Base-by-base conservation (phyloP, 2,888 invertebrate species). In the Nebria salina region DNA sequence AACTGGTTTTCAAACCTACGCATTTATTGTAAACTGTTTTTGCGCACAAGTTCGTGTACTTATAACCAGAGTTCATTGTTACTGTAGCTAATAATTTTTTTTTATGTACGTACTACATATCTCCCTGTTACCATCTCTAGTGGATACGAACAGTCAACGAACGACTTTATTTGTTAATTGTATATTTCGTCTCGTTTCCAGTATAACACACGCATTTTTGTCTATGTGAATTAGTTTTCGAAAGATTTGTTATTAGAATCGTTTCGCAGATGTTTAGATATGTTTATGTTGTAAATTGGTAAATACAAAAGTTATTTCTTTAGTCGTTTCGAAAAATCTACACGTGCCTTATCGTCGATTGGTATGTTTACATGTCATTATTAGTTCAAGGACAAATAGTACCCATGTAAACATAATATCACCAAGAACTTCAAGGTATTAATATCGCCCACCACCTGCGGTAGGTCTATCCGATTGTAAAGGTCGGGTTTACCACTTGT, bases 1-100 rank as follows among this genome's bases (percentile, higher is more conserved):
- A 54, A 54, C 54, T 54, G 54, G 54, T 54, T 54, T 54, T 54
- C 54, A 54, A 54, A 54, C 54, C 54, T 54, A 54, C 54, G 54
- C 54, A 54, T 6, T 54, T 54, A 54, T 54, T 54, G 54, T 13
- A 54, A 54, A 54, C 13, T 54, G 54, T 54, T 54, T 54, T 54
- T 54, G 54, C 54, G 54, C 54, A 54, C 54, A 54, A 54, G 11
- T 54, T 54, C 54, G 13, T 7, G 13, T 54, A 54, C 13, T 11
- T 54, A 54, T 54, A 54, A 5, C 13, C 54, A 54, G 54, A 54
- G 54, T 54, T 54, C 54, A 54, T 54, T 54, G 54, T 54, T 54
- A 54, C 54, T 54, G 54, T 13, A 13, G 54, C 54, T 54, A 54
- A 54, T 54, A 54, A 1, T 34, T 54, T 20, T 20, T 20, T 54